Evolutionary conservation across 2,113 vertebrate species (phyloP), one percentile per base, ranked within the genome.

Genomic region (Erpornis zantholeuca): DNA sequence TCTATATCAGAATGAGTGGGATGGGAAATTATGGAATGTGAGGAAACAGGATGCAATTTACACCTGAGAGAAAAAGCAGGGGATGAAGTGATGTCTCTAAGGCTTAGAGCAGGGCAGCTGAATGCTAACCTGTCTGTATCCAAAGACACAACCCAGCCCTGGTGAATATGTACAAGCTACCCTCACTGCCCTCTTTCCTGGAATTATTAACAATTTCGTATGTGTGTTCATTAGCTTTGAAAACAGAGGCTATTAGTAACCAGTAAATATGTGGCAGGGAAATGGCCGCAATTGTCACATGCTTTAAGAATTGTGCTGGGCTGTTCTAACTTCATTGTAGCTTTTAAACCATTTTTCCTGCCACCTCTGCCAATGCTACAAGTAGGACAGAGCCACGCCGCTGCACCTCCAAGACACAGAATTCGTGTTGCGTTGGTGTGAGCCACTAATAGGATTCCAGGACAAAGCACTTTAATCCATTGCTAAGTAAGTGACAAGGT

Each of bases 381-480:
- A 75, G 59, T 38, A 97, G 72, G 60, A 73, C 71, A 54, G 23
- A 44, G 16, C 40, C 0, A 0, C 38, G 75, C 22, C 31, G 22
- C 15, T 71, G 49, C 15, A 75, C 72, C 86, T 88, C 36, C 80
- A 82, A 78, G 86, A 57, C 72, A 85, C 52, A 65, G 76, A 86
- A 92, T 82, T 35, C 40, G 9, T 78, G 40, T 75, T 90, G 73
- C 0, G 1, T 79, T 90, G 86, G 56, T 79, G 61, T 96, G 87
- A 96, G 72, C 44, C 25, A 33, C 76, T 96, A 95, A 96, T 57
- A 91, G 94, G 95, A 96, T 96, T 94, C 81, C 89, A 87, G 57
- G 35, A 89, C 73, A 96, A 96, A 95, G 81, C 63, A 49, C 86
- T 89, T 82, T 92, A 96, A 96, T 96, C 91, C 86, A 82, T 21